Evolutionary conservation across 2,888 invertebrate species (phyloP).

Genomic region (Pammene aurita): DNA sequence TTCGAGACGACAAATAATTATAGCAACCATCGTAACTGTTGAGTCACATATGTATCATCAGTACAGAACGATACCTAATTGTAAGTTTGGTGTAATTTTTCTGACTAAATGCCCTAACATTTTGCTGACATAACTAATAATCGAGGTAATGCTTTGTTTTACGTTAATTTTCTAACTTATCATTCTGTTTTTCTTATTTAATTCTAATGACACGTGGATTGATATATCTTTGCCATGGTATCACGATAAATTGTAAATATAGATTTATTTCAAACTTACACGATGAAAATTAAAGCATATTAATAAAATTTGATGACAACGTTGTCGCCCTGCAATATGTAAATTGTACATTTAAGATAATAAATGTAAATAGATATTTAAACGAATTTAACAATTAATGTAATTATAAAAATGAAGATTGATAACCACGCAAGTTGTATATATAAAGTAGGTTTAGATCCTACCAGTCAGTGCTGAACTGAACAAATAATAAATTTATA

Average conservation of each 20-base stretch:
- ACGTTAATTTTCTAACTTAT: no score
- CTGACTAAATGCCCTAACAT: no score
- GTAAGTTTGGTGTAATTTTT: no score
- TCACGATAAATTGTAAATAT: conserved; percentile 54
- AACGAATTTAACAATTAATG: conserved; percentile 75
- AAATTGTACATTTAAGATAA: conserved; percentile 63
- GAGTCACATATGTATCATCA: no score
- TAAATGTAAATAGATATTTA: conserved; percentile 79
- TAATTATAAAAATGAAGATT: conserved; percentile 66
- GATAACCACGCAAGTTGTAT: conserved; percentile 55
- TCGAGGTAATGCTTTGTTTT: background rate
- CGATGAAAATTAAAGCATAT: conserved; percentile 40
- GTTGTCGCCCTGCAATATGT: conserved; percentile 63
- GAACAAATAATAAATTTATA: background rate
- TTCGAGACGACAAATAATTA: no score
- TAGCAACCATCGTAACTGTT: no score
- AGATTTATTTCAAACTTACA: conserved; percentile 45
- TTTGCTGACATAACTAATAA: no score
- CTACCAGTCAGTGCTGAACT: conserved; percentile 10
- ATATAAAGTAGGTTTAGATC: conserved; percentile 12
- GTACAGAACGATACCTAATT: no score
- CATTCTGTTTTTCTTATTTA: no score
- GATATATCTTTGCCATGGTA: background rate
- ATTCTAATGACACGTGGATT: no score
- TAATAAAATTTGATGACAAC: conserved; percentile 44